Base-by-base conservation (phyloP, 2,113 vertebrate genomes). In the Urocolius indicus region DNA sequence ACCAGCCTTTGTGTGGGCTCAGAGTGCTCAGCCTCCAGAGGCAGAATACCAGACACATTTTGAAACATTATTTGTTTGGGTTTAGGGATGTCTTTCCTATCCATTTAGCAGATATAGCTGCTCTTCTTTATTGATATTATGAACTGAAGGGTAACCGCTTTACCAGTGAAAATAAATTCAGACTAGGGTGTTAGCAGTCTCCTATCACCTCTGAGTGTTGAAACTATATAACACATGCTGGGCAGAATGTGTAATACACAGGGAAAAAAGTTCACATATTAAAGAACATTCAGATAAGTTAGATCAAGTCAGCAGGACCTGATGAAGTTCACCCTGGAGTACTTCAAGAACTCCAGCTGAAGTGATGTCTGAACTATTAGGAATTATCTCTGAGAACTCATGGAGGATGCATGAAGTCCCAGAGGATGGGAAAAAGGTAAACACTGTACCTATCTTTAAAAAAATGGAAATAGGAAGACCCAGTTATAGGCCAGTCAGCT, bases 301-400 rank as follows among this genome's bases (percentile, higher is more conserved):
- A 69, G 75, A 54, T 85, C 83, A 94, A 80, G 86, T 67, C 86
- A 92, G 52, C 54, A 72, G 49, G 41, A 13, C 41, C 52, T 72
- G 4, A 5, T 84, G 68, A 89, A 93, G 86, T 75, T 93, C 68
- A 84, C 61, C 57, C 48, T 65, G 49, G 58, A 72, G 69, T 95
- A 73, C 84, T 79, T 66, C 52, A 89, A 66, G 49, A 93, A 63
- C 68, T 24, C 38, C 38, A 78, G 45, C 69, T 89, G 62, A 87
- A 85, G 38, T 81, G 91, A 96, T 91, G 66, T 84, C 69, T 93
- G 89, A 84, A 87, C 91, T 75, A 65, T 61, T 82, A 89, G 57
- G 69, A 94, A 75, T 94, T 95, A 87, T 65, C n/a, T 84, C 66
- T 58, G 79, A 95, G 77, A 89, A 68, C 43, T 92, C 22, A 43